These are phyloP conservation scores for Equus quagga DNA, from an alignment of 2,113 vertebrate genomes.

Conservation along the genomic window DNA sequence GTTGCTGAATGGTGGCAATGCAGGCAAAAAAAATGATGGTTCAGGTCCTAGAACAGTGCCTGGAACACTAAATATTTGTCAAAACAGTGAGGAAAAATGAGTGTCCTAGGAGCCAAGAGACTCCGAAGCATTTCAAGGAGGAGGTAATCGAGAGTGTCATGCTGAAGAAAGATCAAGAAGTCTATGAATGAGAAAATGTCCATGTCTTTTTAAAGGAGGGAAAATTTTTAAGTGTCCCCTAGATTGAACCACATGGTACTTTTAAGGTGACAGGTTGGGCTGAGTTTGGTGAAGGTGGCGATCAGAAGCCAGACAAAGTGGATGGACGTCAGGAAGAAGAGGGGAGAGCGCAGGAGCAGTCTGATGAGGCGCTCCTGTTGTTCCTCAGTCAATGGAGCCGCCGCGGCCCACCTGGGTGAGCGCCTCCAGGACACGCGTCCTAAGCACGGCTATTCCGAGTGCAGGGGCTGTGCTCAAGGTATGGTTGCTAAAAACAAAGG, in stretches of 20 bases:
- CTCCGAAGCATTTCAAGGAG: background rate
- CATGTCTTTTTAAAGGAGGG: background rate
- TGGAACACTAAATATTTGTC: background rate
- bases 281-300: background rate
- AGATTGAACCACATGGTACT: background rate
- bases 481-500: background rate
- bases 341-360: background rate
- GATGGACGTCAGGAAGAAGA: background rate
- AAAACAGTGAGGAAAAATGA: background rate
- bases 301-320: background rate
- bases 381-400: background rate
- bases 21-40: background rate
- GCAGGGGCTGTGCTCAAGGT: background rate
- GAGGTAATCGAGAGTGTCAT: background rate
- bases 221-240: background rate
- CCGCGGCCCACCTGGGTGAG: background rate
- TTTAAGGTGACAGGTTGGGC: background rate
- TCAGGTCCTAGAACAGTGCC: background rate
- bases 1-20: background rate
- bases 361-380: background rate
- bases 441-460: accelerated
- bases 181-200: background rate
- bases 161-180: background rate
- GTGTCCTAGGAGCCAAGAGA: background rate
- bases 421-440: background rate